Percentiles rank a stretch among this genome's conserved stretches.
Evolutionary conservation across 2,888 invertebrate species (phyloP).

Genomic region (Dione vanillae): DNA sequence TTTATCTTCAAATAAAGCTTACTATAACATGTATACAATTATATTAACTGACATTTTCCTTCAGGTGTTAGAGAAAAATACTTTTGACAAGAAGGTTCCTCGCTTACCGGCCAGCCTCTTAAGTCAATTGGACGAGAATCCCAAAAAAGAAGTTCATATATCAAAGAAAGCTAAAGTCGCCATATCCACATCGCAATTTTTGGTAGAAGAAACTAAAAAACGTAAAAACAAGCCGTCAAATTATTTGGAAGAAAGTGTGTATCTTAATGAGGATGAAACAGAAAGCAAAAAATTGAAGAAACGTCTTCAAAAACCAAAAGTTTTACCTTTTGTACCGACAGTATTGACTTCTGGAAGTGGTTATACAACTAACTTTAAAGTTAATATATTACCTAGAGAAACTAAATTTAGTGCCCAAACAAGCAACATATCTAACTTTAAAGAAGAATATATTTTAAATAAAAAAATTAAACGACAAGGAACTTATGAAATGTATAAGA

Average conservation of each 20-base stretch:
- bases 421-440: constrained; percentile 62
- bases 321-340: constrained; percentile 72
- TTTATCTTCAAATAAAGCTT: no score
- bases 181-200: constrained; percentile 68
- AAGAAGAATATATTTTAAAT: constrained; percentile 62
- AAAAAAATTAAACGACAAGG: constrained; percentile 67
- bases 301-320: constrained; percentile 46
- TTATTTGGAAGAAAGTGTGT: constrained; percentile 76
- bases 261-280: constrained; percentile 59
- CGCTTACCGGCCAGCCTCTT: constrained; percentile 66
- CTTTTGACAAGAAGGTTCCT: constrained; percentile 62
- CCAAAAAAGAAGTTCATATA: constrained; percentile 47
- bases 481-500: constrained; percentile 69
- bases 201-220: constrained; percentile 62
- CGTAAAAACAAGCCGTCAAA: constrained; percentile 71
- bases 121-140: constrained; percentile 65
- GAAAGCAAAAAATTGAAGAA: constrained; percentile 40
- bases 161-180: constrained; percentile 53
- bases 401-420: constrained; percentile 68
- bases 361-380: constrained; percentile 73
- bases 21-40: no score
- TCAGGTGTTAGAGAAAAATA: constrained; percentile 45
- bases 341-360: constrained; percentile 69
- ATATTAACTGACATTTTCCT: not conserved
- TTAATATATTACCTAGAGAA: constrained; percentile 66